These are phyloP conservation scores for Hyles euphorbiae DNA, from an alignment of 1,140 invertebrate genomes.

Conservation along the genomic window DNA sequence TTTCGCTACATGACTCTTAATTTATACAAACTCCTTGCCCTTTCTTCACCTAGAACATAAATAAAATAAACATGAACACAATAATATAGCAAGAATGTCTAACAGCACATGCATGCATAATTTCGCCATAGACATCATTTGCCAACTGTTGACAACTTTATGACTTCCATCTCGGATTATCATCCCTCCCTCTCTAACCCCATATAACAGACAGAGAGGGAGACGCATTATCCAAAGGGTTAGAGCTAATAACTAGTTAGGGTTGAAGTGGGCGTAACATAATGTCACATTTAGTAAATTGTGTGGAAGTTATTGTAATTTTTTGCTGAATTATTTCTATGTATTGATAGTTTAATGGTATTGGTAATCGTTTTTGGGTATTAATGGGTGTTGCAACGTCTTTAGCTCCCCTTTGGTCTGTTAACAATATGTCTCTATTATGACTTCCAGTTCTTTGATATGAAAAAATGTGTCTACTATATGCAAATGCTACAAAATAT, in stretches of 20 bases:
- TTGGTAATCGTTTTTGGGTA: not conserved
- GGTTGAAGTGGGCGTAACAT: constrained; percentile 54
- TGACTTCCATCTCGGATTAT: constrained; percentile 23
- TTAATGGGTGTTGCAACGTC: not conserved
- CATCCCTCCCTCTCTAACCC: constrained; percentile 15
- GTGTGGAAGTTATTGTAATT: constrained; percentile 36
- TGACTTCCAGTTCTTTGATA: not conserved
- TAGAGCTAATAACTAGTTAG: constrained; percentile 39
- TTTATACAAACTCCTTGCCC: too few species aligned
- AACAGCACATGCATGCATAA: constrained; percentile 31
- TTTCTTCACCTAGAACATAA: not conserved
- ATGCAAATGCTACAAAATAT: too few species aligned
- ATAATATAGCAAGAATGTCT: constrained; percentile 6
- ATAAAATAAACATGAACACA: not conserved
- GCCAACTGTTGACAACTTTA: constrained; percentile 29
- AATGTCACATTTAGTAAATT: constrained; percentile 64
- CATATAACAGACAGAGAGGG: constrained; percentile 13
- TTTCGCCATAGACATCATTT: constrained; percentile 44
- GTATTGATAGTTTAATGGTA: not conserved
- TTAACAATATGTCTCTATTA: not conserved
- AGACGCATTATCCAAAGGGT: constrained; percentile 33
- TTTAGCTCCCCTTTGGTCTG: not conserved
- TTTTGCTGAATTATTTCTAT: not conserved
- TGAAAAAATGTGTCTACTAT: too few species aligned
- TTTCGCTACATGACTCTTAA: too few species aligned